Percentiles rank a stretch among this genome's conserved stretches.
Evolutionary conservation across 2,113 vertebrate genomes (phyloP).

Genomic region (Tragulus kanchil): DNA sequence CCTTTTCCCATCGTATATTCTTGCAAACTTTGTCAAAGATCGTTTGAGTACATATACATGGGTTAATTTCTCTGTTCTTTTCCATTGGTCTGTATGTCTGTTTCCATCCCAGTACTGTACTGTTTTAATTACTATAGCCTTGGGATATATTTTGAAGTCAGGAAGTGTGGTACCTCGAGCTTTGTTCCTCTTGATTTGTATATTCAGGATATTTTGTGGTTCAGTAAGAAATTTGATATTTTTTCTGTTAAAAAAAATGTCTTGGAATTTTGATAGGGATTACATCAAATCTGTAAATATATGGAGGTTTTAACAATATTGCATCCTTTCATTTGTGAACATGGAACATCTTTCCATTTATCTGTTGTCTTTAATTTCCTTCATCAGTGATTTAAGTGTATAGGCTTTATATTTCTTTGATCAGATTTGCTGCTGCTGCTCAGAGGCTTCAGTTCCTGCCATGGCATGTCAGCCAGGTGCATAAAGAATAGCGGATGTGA

Average conservation of each 20-base stretch:
- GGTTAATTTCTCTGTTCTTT: background rate
- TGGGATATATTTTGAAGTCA: slow-evolving; percentile 1
- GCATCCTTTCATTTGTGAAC: background rate
- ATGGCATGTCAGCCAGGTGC: too few species aligned
- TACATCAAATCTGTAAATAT: background rate
- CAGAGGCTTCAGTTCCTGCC: background rate
- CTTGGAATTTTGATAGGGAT: background rate
- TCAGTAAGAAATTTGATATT: background rate
- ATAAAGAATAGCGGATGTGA: too few species aligned
- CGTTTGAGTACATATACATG: background rate
- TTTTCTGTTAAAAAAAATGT: background rate
- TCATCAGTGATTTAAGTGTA: background rate
- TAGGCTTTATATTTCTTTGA: background rate
- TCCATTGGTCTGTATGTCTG: background rate
- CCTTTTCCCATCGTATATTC: background rate
- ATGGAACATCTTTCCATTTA: background rate
- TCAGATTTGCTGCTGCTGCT: background rate
- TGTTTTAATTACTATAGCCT: background rate
- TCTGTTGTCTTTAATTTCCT: slow-evolving; percentile 8
- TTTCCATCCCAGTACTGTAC: background rate
- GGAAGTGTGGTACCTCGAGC: background rate
- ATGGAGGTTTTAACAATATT: background rate
- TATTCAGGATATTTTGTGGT: background rate
- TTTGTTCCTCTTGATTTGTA: background rate
- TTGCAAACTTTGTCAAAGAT: background rate